Evolutionary conservation across 2,888 invertebrate species (phyloP), one percentile per base, ranked within the genome.

Genomic region (Pemphredon lugubris): DNA sequence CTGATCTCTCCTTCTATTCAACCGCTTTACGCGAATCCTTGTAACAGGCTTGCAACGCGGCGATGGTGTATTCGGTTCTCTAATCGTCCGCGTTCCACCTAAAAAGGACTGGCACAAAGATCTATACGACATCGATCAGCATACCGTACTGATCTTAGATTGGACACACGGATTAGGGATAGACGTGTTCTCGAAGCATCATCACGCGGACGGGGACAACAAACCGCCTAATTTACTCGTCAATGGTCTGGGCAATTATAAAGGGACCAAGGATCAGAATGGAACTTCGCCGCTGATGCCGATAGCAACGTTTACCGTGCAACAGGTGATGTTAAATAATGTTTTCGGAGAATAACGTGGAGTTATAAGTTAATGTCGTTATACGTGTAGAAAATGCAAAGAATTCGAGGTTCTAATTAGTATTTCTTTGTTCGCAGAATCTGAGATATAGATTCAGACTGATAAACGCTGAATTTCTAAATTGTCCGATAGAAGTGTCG

Each of bases 381-480:
- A n/a, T n/a, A n/a, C n/a, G n/a, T n/a, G n/a, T n/a, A n/a, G n/a
- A n/a, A n/a, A n/a, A n/a, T n/a, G n/a, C n/a, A n/a, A n/a, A n/a
- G n/a, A n/a, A n/a, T n/a, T n/a, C n/a, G n/a, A n/a, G n/a, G n/a
- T n/a, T n/a, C n/a, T n/a, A n/a, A n/a, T n/a, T n/a, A n/a, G n/a
- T 26, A 1, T 20, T 18, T 40, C 32, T 13, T 13, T 6, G 1
- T 86, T 90, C 85, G 14, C 88, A 94, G 92, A 95, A 95, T 7
- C 92, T 92, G 79, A 92, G 93, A 69, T 96, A 97, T 86, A 92
- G 96, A 58, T 95, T 97, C 83, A 92, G 97, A 21, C 90, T 96
- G 50, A 95, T 97, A 82, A 96, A 96, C 84, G 95, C 96, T 0
- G 96, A 96, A 85, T 96, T 96, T 85, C 91, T 97, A 42, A 97